Base-by-base conservation (phyloP, 2,113 vertebrate genomes). In the Sclerurus mexicanus region DNA sequence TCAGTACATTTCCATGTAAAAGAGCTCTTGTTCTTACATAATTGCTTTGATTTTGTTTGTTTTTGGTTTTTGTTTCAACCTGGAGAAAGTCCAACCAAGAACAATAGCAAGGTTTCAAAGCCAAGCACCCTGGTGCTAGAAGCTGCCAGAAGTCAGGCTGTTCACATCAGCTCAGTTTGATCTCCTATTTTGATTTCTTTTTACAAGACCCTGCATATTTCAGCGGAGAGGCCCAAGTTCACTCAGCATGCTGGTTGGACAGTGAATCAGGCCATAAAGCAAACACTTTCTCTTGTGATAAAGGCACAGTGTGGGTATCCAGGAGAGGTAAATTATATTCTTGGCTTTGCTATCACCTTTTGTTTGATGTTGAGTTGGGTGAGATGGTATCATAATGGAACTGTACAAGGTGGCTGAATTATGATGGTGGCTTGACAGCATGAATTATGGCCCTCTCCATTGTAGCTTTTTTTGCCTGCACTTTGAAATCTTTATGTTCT, bases 301-400 rank as follows among this genome's bases (percentile, higher is more conserved):
- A 94, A 94, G 30, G 67, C 55, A 73, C 50, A 47, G 28, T 16
- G 49, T 76, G 74, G 68, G 68, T 63, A 93, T 71, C 76, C 84
- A 69, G 44, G 64, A 83, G 78, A 80, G 62, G 58, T 85, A 84
- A 91, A 94, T 77, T 80, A 58, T 30, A 64, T 81, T 80, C 82
- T 66, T 96, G 95, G 89, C 91, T 95, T 85, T 86, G 58, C 58
- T 66, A 76, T 35, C 49, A 55, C 50, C 85, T 94, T 96, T 96
- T 94, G 82, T 96, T 91, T 93, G 90, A 91, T 93, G 75, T 90
- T 77, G 59, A 88, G 50, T n/a, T 93, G 90, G 52, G 74, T 58
- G 78, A 95, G 93, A 96, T 97, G 73, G 23, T 74, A 93, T 96
- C 95, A 73, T 71, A 90, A 90, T 86, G 82, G 72, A 72, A 56